Conservation (phyloP, 1,140 invertebrate genomes). For the Ceratitis capitata region DNA sequence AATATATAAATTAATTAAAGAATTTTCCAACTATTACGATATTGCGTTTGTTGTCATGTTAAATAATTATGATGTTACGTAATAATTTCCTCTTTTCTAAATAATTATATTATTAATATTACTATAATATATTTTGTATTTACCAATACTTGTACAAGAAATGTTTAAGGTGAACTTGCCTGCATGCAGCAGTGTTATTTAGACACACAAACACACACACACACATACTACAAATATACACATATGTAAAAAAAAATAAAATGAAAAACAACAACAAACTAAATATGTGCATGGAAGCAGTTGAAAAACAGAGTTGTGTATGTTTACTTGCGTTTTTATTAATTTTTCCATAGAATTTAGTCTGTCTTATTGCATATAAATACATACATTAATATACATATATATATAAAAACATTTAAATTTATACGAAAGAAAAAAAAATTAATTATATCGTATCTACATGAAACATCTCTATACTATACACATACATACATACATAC, state of each 20-base stretch:
- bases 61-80: too few species aligned
- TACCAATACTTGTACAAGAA: too few species aligned
- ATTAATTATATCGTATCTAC: background rate
- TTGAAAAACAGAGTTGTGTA: background rate
- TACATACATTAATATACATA: background rate
- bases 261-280: background rate
- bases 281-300: background rate
- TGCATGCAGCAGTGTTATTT: conserved; percentile 22
- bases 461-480: background rate
- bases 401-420: background rate
- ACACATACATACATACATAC: background rate
- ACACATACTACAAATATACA: background rate
- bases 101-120: background rate
- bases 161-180: conserved; percentile 31
- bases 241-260: too few species aligned
- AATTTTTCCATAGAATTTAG: conserved; percentile 37
- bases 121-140: conserved; percentile 25
- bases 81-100: too few species aligned
- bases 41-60: conserved; percentile 22
- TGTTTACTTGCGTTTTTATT: conserved; percentile 14
- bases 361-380: conserved; percentile 7
- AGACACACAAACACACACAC: too few species aligned
- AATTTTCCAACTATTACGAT: background rate
- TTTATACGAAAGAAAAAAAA: background rate
- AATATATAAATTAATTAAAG: background rate